Evolutionary conservation across 2,888 invertebrate species (phyloP).

Genomic region (Ormyrus thymus): DNA sequence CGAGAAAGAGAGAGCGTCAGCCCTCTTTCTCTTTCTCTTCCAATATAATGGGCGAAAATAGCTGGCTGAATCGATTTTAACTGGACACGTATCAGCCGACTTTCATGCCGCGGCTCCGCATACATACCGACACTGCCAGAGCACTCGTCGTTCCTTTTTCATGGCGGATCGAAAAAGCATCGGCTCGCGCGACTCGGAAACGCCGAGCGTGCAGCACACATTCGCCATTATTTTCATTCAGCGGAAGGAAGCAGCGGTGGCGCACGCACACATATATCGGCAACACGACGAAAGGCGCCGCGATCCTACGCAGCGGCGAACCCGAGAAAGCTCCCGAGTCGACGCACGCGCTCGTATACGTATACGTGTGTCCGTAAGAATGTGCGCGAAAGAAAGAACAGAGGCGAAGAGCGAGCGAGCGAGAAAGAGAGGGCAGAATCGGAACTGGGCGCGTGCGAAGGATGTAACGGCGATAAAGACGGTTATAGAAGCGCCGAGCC

Average conservation of each 20-base stretch:
- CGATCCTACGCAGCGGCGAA: conserved; percentile 52
- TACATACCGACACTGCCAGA: conserved; percentile 1
- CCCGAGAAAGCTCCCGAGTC: conserved; percentile 39
- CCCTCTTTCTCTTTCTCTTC: too few relatives aligned
- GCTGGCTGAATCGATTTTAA: conserved; percentile 60
- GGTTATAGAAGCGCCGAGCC: conserved; percentile 22
- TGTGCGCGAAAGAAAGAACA: background rate
- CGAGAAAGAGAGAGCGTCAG: too few relatives aligned
- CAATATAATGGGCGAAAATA: conserved; percentile 57
- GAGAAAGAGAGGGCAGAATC: conserved; percentile 36
- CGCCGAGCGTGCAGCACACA: background rate
- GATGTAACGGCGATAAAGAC: conserved; percentile 43
- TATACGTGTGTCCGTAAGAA: background rate
- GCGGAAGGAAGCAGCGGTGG: conserved; percentile 27
- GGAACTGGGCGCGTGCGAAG: conserved; percentile 39
- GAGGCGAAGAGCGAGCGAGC: too few relatives aligned
- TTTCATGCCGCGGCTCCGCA: conserved; percentile 17
- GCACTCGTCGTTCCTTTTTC: background rate
- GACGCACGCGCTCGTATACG: background rate
- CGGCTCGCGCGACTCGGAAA: background rate
- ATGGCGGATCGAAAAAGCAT: background rate
- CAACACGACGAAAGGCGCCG: conserved; percentile 34
- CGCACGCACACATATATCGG: background rate
- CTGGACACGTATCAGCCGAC: conserved; percentile 51
- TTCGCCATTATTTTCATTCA: conserved; percentile 35